Evolutionary conservation across 2,888 invertebrate genomes (phyloP).

Genomic region (Herminia tarsipennalis): DNA sequence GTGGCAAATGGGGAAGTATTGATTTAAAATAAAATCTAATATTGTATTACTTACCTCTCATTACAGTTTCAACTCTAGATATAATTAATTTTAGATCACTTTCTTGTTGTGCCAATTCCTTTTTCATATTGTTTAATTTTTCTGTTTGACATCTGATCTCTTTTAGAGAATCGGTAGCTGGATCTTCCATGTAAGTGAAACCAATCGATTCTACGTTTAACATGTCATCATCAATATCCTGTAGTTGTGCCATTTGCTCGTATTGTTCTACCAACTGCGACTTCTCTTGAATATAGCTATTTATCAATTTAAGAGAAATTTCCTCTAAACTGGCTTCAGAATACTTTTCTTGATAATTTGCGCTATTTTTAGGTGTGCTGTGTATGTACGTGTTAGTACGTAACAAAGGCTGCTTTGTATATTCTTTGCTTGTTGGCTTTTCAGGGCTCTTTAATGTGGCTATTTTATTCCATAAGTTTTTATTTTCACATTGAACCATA

Average conservation of each 20-base stretch:
- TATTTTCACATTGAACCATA: slow-evolving; percentile 93
- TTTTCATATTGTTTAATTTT: slow-evolving; percentile 87
- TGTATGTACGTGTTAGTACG: slow-evolving; percentile 88
- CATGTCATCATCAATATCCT: slow-evolving; percentile 79
- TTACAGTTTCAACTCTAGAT: slow-evolving; percentile 65
- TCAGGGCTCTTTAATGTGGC: slow-evolving; percentile 78
- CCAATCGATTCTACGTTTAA: slow-evolving; percentile 87
- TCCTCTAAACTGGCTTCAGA: slow-evolving; percentile 90
- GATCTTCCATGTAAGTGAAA: slow-evolving; percentile 86
- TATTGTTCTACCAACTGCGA: slow-evolving; percentile 88
- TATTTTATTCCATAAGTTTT: slow-evolving; percentile 91
- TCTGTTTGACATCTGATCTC: slow-evolving; percentile 88
- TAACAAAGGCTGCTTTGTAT: slow-evolving; percentile 63
- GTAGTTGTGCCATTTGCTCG: slow-evolving; percentile 88
- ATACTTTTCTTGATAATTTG: slow-evolving; percentile 83
- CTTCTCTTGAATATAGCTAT: slow-evolving; percentile 89
- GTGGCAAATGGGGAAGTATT: background rate
- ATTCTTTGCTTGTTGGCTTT: slow-evolving; percentile 55
- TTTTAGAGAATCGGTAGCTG: slow-evolving; percentile 86
- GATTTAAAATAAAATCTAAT: background rate
- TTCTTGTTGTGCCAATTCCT: slow-evolving; percentile 87
- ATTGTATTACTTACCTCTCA: slow-evolving; percentile 60
- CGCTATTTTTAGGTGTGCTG: slow-evolving; percentile 86
- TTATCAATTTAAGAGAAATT: slow-evolving; percentile 89
- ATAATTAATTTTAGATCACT: slow-evolving; percentile 84